Evolutionary conservation across 2,797 vertebrate genomes (phyloP), one percentile per base, ranked within the genome.

Genomic region (Leuciscus waleckii): DNA sequence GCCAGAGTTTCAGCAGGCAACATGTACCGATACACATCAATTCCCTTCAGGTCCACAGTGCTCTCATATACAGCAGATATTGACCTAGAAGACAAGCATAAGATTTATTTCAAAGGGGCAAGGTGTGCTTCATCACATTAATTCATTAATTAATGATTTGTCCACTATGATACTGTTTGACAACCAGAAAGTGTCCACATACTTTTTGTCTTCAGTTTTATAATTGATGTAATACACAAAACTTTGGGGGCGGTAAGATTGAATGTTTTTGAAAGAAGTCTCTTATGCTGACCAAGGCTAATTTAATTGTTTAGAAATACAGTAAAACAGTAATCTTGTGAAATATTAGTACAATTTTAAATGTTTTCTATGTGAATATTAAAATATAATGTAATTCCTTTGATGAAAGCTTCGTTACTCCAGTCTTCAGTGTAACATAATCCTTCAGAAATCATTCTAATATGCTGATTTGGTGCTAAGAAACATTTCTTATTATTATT

Each of bases 21-120:
- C 19, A 79, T 0, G 86, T 92, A 99, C 80, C 96, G 97, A 78
- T 96, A 97, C 39, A 99, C 95, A 0, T 93, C 69, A 43, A 99
- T 99, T 80, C 96, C 97, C 91, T 97, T 97, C 89, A 98, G 92
- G 0, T 90, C 7, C 63, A 91, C 0, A 23, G 90, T 94, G 0
- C 65, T 1, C 0, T 88, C 32, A 88, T 93, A 99, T 29, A 91
- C 79, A 76, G 95, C 97, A 0, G 96, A 97, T 87, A 98, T 95
- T 0, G 98, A 98, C 91, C 98, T 99, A 91, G 35, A 37, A 13
- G 58, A 81, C 13, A 56, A 32, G 9, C 32, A 65, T 6, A 17
- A 5, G 5, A 29, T 73, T 23, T 17, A 7, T 51, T 56, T 3
- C 51, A 76, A 37, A 37, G 7, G 10, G 10, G 2, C 16, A 19